These are phyloP conservation scores for Elmis aenea DNA, from an alignment of 2,888 invertebrate species.

Conservation along the genomic window DNA sequence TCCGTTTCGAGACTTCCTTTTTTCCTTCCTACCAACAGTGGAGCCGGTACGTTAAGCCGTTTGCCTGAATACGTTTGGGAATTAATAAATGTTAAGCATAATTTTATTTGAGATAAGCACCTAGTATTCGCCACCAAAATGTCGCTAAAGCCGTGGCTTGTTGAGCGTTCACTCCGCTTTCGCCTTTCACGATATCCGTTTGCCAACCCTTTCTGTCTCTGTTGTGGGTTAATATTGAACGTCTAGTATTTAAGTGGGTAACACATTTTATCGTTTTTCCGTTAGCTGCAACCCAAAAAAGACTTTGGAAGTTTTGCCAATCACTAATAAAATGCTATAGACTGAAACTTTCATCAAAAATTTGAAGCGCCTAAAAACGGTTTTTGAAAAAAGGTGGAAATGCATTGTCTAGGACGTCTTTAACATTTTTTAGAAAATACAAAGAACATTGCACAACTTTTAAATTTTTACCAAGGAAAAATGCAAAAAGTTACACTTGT, in stretches of 20 bases:
- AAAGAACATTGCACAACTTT: too few relatives aligned
- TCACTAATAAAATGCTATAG: too few relatives aligned
- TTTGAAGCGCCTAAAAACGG: too few relatives aligned
- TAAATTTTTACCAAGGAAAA: too few relatives aligned
- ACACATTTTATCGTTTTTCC: slow-evolving; percentile 26
- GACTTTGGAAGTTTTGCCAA: too few relatives aligned
- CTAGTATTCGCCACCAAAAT: slow-evolving; percentile 36
- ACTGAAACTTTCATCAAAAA: too few relatives aligned
- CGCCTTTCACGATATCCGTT: slow-evolving; percentile 27
- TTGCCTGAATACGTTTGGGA: slow-evolving; percentile 10
- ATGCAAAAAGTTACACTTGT: too few relatives aligned
- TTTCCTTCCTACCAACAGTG: slow-evolving; percentile 25
- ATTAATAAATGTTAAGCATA: neutral
- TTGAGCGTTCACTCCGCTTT: slow-evolving; percentile 38
- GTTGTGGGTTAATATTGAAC: slow-evolving; percentile 9
- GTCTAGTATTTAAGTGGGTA: slow-evolving; percentile 28
- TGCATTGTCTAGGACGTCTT: too few relatives aligned
- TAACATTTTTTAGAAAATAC: too few relatives aligned
- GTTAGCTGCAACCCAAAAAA: slow-evolving; percentile 16
- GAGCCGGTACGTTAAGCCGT: slow-evolving; percentile 16
- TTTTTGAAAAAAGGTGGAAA: too few relatives aligned
- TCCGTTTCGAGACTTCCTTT: too few relatives aligned
- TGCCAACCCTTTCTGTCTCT: slow-evolving; percentile 29
- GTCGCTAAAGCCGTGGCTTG: slow-evolving; percentile 43
- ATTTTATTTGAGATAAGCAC: neutral